phyloP scores from a whole-genome alignment of 2,888 invertebrate species.

The Pinctada fucata region DNA sequence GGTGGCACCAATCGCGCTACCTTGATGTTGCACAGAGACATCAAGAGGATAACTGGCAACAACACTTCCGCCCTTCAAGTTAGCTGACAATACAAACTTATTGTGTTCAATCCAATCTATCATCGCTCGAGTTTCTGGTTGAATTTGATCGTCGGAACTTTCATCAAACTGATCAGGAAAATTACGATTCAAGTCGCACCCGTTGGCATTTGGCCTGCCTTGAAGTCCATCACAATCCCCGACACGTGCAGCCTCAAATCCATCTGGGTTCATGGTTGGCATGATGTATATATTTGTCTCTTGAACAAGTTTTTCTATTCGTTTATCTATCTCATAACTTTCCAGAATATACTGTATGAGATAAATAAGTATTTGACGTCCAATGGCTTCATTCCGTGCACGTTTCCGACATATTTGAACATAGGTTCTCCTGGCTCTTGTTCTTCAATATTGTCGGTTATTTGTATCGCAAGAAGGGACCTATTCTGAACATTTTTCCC shows the following conservation, averaged over 20 bases:
- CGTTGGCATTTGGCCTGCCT: constrained; percentile 83
- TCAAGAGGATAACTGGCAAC: constrained; percentile 98
- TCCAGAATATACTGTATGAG: constrained; percentile 68
- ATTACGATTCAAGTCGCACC: constrained; percentile 94
- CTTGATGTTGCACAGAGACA: constrained; percentile 59
- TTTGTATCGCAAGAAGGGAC: constrained; percentile 68
- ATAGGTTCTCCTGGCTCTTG: constrained; percentile 70
- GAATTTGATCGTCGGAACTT: constrained; percentile 74
- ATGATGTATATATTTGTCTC: constrained; percentile 73
- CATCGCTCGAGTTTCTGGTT: constrained; percentile 92
- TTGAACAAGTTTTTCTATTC: constrained; percentile 65
- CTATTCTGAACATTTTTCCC: constrained; percentile 66
- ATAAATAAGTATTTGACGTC: constrained; percentile 89
- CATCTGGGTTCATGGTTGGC: constrained; percentile 76
- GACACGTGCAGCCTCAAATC: constrained; percentile 66
- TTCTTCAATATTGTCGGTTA: constrained; percentile 65
- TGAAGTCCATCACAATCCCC: constrained; percentile 63
- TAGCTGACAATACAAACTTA: constrained; percentile 95
- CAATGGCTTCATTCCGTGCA: constrained; percentile 83
- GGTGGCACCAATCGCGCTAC: constrained; percentile 59
- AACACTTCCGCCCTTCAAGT: constrained; percentile 93
- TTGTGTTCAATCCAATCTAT: constrained; percentile 96
- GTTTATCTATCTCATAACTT: constrained; percentile 57
- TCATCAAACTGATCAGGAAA: constrained; percentile 94
- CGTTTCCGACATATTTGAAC: constrained; percentile 71